Conservation (phyloP, 1,140 invertebrate species). For the Thalassaphorura encarpata region DNA sequence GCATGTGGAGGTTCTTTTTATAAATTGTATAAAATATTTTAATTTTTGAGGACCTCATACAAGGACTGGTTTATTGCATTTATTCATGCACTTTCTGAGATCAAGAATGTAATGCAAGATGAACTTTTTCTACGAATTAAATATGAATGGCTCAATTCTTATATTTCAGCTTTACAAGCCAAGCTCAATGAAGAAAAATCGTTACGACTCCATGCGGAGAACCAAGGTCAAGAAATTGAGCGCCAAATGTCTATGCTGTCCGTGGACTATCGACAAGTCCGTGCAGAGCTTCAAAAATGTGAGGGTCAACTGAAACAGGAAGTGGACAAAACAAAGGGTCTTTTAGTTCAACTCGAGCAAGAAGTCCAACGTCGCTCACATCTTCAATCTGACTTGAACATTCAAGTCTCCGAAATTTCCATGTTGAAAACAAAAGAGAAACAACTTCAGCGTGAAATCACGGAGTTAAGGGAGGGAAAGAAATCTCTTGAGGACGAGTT, state of each 20-base stretch:
- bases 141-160: background rate
- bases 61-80: background rate
- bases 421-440: conserved; percentile 63
- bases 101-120: too few relatives aligned
- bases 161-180: conserved; percentile 63
- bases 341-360: conserved; percentile 77
- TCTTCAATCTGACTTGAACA: conserved; percentile 55
- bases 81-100: background rate
- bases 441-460: conserved; percentile 59
- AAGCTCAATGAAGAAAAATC: conserved; percentile 85
- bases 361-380: conserved; percentile 68
- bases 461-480: conserved; percentile 57
- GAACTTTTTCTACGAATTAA: too few relatives aligned
- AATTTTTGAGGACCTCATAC: too few relatives aligned
- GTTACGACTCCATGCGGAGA: conserved; percentile 68
- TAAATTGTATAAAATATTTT: too few relatives aligned
- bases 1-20: too few relatives aligned
- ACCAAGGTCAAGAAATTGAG: conserved; percentile 78
- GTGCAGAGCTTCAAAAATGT: conserved; percentile 76
- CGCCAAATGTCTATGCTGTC: conserved; percentile 86
- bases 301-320: conserved; percentile 82
- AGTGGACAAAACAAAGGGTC: conserved; percentile 67
- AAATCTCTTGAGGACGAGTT: conserved; percentile 67
- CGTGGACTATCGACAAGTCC: conserved; percentile 84
- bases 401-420: conserved; percentile 56